Percentiles rank a stretch among this genome's conserved stretches.
Evolutionary conservation across 2,113 vertebrate species (phyloP).

Genomic region (human): GRCh38 chr5:135881001-135881500

Average conservation of each 20-base stretch:
- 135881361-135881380: rapidly evolving
- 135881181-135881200: neutral
- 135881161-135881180: neutral
- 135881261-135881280: neutral
- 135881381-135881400: too few species aligned
- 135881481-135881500: neutral
- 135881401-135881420: neutral
- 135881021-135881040: rapidly evolving
- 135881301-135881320: neutral
- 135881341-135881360: neutral
- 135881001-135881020: rapidly evolving
- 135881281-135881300: neutral
- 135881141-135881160: neutral
- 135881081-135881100: neutral
- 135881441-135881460: neutral
- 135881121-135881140: neutral
- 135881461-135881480: neutral
- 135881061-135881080: rapidly evolving
- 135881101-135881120: neutral
- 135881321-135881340: rapidly evolving
- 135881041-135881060: neutral
- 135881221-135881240: neutral
- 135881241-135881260: neutral
- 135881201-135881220: neutral
- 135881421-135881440: neutral